Percentiles rank a stretch among this genome's conserved stretches.
phyloP scores from a whole-genome alignment of 2,888 invertebrate species.

The Andrena bucephala region DNA sequence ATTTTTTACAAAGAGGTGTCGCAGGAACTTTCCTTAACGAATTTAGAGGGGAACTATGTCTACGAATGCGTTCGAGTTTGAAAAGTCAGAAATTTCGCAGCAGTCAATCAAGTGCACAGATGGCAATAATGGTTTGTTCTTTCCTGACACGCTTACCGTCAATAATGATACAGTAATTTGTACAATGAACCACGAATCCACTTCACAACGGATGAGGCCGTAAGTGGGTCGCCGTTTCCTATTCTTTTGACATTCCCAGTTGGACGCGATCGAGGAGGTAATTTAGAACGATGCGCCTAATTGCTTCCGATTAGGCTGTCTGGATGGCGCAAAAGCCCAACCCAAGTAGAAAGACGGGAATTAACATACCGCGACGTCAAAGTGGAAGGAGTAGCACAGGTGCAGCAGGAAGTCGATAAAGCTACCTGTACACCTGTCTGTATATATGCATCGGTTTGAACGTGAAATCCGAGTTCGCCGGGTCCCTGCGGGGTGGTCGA shows the following conservation, averaged over 20 bases:
- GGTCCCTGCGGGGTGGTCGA: not conserved
- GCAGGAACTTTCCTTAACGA: not conserved
- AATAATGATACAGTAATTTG: slow-evolving; percentile 17
- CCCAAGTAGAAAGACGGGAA: slow-evolving; percentile 69
- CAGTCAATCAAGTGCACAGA: not conserved
- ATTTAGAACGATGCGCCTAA: slow-evolving; percentile 59
- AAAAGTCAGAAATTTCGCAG: not conserved
- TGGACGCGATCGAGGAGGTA: slow-evolving; percentile 40
- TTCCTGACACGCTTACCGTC: not conserved
- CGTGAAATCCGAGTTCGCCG: slow-evolving; percentile 39
- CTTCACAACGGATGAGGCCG: not conserved
- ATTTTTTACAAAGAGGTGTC: not conserved
- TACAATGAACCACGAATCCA: not conserved
- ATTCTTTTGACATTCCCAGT: slow-evolving; percentile 36
- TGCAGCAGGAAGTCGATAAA: slow-evolving; percentile 80
- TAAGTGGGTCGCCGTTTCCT: slow-evolving; percentile 50
- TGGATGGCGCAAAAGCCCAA: slow-evolving; percentile 60
- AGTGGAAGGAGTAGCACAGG: slow-evolving; percentile 74
- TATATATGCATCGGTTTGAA: slow-evolving; percentile 1
- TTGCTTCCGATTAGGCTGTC: slow-evolving; percentile 54
- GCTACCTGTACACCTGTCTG: slow-evolving; percentile 18
- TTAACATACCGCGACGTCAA: slow-evolving; percentile 70
- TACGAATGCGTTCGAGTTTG: not conserved
- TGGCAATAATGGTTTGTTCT: not conserved
- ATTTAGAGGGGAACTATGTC: not conserved